Evolutionary conservation across 30 jellyfish, hydroid and myxozoan genomes (phyloP), one percentile per base, ranked within the genome.

Genomic region (Aurelia aurita): DNA sequence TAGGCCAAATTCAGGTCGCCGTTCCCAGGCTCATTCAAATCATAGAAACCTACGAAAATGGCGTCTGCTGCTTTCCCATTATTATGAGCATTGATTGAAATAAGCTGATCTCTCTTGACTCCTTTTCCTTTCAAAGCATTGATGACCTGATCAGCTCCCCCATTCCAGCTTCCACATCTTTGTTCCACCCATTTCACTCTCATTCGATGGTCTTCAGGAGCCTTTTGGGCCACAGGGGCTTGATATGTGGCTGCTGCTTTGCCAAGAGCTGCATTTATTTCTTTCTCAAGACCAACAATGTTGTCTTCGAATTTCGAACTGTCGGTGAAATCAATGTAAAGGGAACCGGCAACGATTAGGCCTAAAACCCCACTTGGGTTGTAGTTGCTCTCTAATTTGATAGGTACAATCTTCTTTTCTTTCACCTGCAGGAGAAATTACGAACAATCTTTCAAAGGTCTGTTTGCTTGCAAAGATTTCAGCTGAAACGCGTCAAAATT

Each of bases 351-450:
- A 10, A 77, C 78, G 31, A 77, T 21, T 1, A 77, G 78, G 35
- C 88, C 88, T 18, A 77, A 58, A 16, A 68, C 88, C 13, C 79
- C 88, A 15, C 65, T 62, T 23, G 88, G 78, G 35, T 45, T 77
- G 79, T 47, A 77, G 25, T 3, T 45, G 15, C 35, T 43, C 44
- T 77, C 88, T 23, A 77, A 25, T 25, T 58, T 77, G 54, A 77
- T 58, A 2, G 88, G 88, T 19, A 77, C 32, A 49, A 77, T 59
- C 11, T 58, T 59, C 47, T 77, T 77, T 29, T 61, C 68, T 27
- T 58, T 77, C 65, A 32, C 85, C 85, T 73, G 58, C 3, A 29
- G 12, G 9, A n/a, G 18, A 32, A 31, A 69, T 21, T 22, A 64
- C 76, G 15, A 20, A 0, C 20, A n/a, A 20, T 16, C 58, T 16